phyloP scores from a whole-genome alignment of 2,113 vertebrate genomes.

The Xiphophorus couchianus region DNA sequence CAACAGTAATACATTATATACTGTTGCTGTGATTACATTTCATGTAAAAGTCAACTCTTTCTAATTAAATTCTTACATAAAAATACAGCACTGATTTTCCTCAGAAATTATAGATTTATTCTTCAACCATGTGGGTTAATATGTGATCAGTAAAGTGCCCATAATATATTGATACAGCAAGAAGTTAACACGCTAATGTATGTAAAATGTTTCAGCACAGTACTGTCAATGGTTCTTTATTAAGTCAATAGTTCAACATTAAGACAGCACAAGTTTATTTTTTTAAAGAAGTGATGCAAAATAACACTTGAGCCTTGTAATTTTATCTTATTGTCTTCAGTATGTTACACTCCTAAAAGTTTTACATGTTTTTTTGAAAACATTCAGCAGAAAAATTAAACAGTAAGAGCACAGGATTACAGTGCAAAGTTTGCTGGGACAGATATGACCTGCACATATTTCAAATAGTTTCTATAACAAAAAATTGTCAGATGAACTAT shows the following conservation, averaged over 20 bases:
- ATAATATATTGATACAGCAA: conserved; percentile 16
- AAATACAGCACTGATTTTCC: conserved; percentile 5
- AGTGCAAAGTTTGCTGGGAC: neutral
- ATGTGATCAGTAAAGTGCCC: conserved; percentile 40
- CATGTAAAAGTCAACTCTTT: neutral
- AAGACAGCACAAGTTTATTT: conserved; percentile 2
- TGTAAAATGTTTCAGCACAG: conserved; percentile 2
- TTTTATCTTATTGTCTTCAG: neutral
- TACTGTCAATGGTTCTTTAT: neutral
- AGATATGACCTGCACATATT: neutral
- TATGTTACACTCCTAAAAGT: neutral
- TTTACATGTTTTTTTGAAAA: neutral
- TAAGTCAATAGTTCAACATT: neutral
- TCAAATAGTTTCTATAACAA: neutral
- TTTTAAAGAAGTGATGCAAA: neutral
- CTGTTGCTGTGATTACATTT: neutral
- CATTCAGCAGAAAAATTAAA: neutral
- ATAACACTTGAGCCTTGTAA: neutral
- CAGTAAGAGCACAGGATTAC: neutral
- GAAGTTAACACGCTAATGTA: neutral
- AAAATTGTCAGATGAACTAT: too few relatives aligned
- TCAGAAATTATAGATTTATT: conserved; percentile 52
- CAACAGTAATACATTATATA: neutral
- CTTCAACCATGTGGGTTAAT: conserved; percentile 36
- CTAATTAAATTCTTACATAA: too few relatives aligned